Conservation (phyloP, 2,888 invertebrate species). For the Prenolepis imparis region DNA sequence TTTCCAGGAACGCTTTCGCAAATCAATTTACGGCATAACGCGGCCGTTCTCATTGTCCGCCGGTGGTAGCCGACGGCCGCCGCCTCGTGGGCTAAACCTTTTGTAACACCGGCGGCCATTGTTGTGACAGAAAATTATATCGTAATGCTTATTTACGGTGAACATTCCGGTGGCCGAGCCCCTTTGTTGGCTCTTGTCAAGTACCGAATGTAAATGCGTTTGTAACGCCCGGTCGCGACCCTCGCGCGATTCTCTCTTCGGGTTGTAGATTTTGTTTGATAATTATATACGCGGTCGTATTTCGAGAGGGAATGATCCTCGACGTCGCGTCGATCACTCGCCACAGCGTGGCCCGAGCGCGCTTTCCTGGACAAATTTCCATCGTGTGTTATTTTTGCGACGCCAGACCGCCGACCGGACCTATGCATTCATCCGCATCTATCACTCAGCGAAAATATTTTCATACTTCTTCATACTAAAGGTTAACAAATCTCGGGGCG, state of each 20-base stretch:
- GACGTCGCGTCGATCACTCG: constrained; percentile 50
- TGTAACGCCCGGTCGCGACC: constrained; percentile 76
- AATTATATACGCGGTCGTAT: constrained; percentile 56
- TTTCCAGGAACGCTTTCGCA: constrained; percentile 84
- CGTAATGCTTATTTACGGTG: constrained; percentile 80
- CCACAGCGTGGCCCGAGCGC: constrained; percentile 34
- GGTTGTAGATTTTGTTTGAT: constrained; percentile 54
- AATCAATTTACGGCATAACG: constrained; percentile 85
- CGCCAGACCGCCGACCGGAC: constrained; percentile 19
- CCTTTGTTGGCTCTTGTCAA: constrained; percentile 70
- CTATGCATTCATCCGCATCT: constrained; percentile 17
- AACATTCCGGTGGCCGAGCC: constrained; percentile 68
- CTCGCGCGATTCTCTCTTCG: constrained; percentile 50
- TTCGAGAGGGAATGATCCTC: constrained; percentile 55
- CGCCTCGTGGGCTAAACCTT: constrained; percentile 83
- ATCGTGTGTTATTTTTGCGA: constrained; percentile 48
- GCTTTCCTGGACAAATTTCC: constrained; percentile 43
- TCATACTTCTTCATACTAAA: constrained; percentile 8
- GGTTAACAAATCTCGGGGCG: constrained; percentile 12
- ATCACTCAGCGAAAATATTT: constrained; percentile 41
- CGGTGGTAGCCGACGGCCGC: constrained; percentile 75
- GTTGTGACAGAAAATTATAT: constrained; percentile 85
- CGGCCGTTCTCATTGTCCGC: constrained; percentile 84
- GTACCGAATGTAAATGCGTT: constrained; percentile 66
- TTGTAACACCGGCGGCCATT: constrained; percentile 82